phyloP scores from a whole-genome alignment of 2,797 vertebrate genomes.

The Perodicticus potto region DNA sequence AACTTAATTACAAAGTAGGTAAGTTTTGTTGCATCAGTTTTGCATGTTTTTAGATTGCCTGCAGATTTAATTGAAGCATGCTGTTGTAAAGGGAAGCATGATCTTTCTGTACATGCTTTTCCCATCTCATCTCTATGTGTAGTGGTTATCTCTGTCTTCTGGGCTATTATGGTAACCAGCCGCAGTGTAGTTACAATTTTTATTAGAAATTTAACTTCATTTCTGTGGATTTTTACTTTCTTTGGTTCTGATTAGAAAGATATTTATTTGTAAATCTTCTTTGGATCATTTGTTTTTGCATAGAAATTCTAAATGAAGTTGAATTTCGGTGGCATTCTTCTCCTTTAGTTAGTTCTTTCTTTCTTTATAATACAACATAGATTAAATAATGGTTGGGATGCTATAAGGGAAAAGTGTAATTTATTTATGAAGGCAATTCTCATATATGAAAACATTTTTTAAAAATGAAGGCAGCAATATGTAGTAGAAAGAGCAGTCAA shows the following conservation, averaged over 20 bases:
- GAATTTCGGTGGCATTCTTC: constrained; percentile 37
- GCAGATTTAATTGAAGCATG: constrained; percentile 86
- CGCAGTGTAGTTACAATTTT: constrained; percentile 40
- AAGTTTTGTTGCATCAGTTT: constrained; percentile 70
- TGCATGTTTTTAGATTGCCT: constrained; percentile 77
- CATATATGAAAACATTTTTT: background rate
- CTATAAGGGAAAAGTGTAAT: constrained; percentile 45
- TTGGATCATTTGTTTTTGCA: constrained; percentile 55
- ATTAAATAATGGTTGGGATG: constrained; percentile 32
- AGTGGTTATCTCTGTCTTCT: constrained; percentile 71
- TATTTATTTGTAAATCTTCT: constrained; percentile 37
- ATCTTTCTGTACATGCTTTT: constrained; percentile 83
- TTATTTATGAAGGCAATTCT: constrained; percentile 36
- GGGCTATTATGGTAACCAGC: constrained; percentile 73
- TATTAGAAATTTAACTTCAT: constrained; percentile 68
- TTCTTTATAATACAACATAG: constrained; percentile 19
- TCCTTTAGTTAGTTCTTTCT: constrained; percentile 30
- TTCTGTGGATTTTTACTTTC: constrained; percentile 62
- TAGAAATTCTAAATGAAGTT: constrained; percentile 57
- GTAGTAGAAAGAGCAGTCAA: background rate
- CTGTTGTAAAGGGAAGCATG: constrained; percentile 83
- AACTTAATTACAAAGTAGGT: constrained; percentile 69
- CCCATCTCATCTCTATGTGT: constrained; percentile 34
- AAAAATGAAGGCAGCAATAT: background rate
- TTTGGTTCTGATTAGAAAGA: constrained; percentile 26